phyloP scores from a whole-genome alignment of 2,888 invertebrate species.

The Sympetrum striolatum region DNA sequence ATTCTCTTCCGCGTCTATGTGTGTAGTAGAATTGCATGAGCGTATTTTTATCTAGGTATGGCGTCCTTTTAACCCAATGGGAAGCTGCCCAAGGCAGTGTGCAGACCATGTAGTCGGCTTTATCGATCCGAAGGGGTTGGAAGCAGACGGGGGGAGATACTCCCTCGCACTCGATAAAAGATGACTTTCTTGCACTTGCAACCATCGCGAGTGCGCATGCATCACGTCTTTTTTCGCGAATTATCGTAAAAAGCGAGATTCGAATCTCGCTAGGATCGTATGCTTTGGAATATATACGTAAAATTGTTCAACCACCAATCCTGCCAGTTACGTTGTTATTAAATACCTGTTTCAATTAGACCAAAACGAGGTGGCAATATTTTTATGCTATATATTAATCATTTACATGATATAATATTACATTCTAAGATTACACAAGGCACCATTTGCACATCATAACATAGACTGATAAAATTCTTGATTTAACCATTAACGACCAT shows the following conservation, averaged over 20 bases:
- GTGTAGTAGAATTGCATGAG: no score
- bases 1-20: no score
- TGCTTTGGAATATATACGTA: neutral
- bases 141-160: neutral
- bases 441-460: no score
- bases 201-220: neutral
- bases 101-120: conserved; percentile 26
- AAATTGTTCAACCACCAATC: neutral
- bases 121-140: neutral
- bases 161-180: neutral
- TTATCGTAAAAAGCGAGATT: neutral
- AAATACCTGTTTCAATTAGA: no score
- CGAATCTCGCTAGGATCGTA: neutral
- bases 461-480: no score
- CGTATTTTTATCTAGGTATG: neutral
- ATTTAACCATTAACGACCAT: no score
- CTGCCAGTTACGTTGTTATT: no score
- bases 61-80: conserved; percentile 37
- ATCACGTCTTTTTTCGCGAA: neutral
- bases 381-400: no score
- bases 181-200: neutral
- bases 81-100: conserved; percentile 28
- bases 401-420: no score
- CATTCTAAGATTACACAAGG: no score
- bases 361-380: no score